Evolutionary conservation across 2,888 invertebrate genomes (phyloP).

Genomic region (Gibbula magus): DNA sequence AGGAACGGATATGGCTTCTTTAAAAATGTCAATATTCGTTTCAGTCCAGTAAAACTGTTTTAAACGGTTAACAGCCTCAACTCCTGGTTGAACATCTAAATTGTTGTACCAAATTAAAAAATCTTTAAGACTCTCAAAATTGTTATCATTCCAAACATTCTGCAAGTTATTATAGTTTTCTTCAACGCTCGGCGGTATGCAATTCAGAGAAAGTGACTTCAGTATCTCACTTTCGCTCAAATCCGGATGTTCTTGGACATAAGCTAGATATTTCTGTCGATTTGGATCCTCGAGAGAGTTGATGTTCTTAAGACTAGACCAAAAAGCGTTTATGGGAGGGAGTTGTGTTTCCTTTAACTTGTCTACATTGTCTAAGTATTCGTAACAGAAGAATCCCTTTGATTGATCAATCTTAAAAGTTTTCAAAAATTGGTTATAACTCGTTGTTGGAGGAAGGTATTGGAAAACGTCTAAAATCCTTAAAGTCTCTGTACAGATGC

Average conservation of each 20-base stretch:
- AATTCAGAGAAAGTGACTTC: neutral
- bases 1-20: neutral
- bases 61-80: neutral
- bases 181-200: neutral
- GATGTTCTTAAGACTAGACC: neutral
- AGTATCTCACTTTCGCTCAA: neutral
- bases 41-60: neutral
- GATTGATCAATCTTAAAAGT: neutral
- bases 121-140: neutral
- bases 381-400: slow-evolving; percentile 7
- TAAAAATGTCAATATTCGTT: neutral
- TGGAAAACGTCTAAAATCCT: neutral
- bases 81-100: neutral
- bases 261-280: neutral
- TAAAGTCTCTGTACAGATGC: neutral
- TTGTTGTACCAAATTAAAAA: neutral
- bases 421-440: neutral
- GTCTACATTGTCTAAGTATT: neutral
- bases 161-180: neutral
- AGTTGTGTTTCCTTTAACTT: neutral
- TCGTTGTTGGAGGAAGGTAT: neutral
- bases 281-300: neutral
- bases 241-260: neutral
- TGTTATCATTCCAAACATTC: neutral
- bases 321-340: neutral